Base-by-base conservation (phyloP, 1,140 invertebrate species). In the Drosophila virilis region DNA sequence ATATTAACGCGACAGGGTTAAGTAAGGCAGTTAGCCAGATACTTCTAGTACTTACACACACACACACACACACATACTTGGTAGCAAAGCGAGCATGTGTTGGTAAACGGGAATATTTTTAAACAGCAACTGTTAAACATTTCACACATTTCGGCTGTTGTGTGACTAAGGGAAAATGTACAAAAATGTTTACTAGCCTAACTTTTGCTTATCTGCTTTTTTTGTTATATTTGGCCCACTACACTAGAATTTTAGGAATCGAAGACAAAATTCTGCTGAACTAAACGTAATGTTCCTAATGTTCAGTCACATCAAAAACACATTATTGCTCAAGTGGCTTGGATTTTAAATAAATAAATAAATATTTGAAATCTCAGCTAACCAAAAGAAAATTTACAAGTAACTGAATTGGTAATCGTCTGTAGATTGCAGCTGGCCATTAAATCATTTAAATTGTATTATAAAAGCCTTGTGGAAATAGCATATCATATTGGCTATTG, bases 361-460 rank as follows among this genome's bases (percentile, higher is more conserved):
- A 28, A n/a, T 28, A 28, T 28, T 28, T 6, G 6, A 59, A 72
- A 72, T 72, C 62, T 67, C 69, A 52, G 62, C 33, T 32, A 59
- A 9, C 38, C 9, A 28, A 22, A 33, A 37, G 15, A 10, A 37
- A 37, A 72, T 66, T 58, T 50, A 72, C 43, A 8, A 33, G 38
- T 13, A 6, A 17, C 10, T 22, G 1, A 33, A 43, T 15, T 55
- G 13, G 13, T 45, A 10, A 13, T 35, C 12, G 15, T 10, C 13
- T 13, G 15, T 12, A 28, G 38, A 59, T 59, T 51, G 54, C 13
- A 51, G 43, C 12, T 1, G 8, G 15, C 13, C 33, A 33, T 38
- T 72, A 72, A 67, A 72, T 67, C 62, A 73, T 60, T 66, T 15
- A 50, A 43, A 50, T 55, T 13, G 42, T 62, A 37, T 50, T 70